phyloP scores from a whole-genome alignment of 1,140 invertebrate species.

The Helicoverpa zea region DNA sequence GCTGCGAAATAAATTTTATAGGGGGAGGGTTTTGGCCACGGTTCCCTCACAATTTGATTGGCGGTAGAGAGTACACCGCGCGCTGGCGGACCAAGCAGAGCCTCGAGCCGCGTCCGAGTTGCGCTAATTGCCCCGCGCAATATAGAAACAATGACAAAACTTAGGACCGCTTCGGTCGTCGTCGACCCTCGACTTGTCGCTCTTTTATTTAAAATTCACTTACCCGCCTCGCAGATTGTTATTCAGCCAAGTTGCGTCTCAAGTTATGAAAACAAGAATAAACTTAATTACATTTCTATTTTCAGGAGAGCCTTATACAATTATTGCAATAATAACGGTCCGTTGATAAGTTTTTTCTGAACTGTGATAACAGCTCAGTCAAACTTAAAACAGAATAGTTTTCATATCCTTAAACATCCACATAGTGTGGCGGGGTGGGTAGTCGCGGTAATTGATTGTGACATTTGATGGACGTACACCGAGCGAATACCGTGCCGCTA shows the following conservation, averaged over 20 bases:
- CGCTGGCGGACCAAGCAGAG: conserved; percentile 61
- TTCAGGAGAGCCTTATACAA: conserved; percentile 72
- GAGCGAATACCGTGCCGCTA: conserved; percentile 70
- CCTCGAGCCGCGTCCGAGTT: conserved; percentile 70
- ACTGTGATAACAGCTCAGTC: too few relatives aligned
- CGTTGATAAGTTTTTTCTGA: conserved; percentile 2
- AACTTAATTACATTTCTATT: conserved; percentile 81
- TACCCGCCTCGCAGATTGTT: conserved; percentile 82
- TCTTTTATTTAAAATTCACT: conserved; percentile 86
- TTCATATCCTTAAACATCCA: conserved; percentile 42
- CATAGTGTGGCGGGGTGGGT: conserved; percentile 58
- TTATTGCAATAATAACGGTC: conserved; percentile 44
- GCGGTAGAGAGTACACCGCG: conserved; percentile 54
- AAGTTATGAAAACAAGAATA: conserved; percentile 79
- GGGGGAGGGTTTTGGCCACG: conserved; percentile 62
- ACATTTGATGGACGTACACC: conserved; percentile 81
- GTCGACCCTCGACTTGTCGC: conserved; percentile 73
- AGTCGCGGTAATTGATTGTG: conserved; percentile 81
- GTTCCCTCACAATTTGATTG: conserved; percentile 81
- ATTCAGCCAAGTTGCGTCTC: conserved; percentile 75
- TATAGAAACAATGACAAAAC: conserved; percentile 86
- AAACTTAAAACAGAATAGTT: neutral
- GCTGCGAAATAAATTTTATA: conserved; percentile 73
- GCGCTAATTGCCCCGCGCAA: conserved; percentile 84
- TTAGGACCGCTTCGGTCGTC: conserved; percentile 72